phyloP scores from a whole-genome alignment of 2,797 vertebrate species.

The Malacoctenus gilli region DNA sequence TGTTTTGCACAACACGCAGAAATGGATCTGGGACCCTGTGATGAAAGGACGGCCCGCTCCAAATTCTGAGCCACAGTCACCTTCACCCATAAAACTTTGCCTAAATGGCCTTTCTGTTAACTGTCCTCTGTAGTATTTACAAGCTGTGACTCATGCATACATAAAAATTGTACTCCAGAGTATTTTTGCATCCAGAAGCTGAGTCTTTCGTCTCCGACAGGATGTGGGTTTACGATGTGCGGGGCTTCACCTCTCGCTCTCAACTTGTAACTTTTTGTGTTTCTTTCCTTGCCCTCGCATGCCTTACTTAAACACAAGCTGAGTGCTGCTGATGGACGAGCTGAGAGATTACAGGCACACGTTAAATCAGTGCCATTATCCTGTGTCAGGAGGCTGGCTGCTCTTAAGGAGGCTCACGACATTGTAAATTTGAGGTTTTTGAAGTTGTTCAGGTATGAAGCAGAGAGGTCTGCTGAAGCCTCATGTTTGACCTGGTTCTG shows the following conservation, averaged over 20 bases:
- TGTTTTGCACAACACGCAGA: not conserved
- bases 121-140: no score
- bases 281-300: slow-evolving; percentile 1
- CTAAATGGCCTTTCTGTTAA: slow-evolving; percentile 6
- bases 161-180: no score
- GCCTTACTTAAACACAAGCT: slow-evolving; percentile 27
- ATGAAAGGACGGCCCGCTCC: no score
- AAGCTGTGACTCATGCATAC: not conserved
- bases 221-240: no score
- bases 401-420: slow-evolving; percentile 9
- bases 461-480: slow-evolving; percentile 8
- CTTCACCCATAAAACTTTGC: not conserved
- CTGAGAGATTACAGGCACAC: slow-evolving; percentile 21
- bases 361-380: slow-evolving; percentile 26
- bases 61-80: no score
- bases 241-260: slow-evolving; percentile 19
- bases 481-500: slow-evolving; percentile 17
- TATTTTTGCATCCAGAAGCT: not conserved
- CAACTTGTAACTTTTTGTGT: slow-evolving; percentile 23
- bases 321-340: slow-evolving; percentile 22
- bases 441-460: slow-evolving; percentile 20
- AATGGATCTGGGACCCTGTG: no score
- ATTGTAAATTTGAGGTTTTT: slow-evolving; percentile 26
- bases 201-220: no score
- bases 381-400: slow-evolving; percentile 5